Percentiles rank a stretch among this genome's conserved stretches.
Conservation (phyloP, 2,113 vertebrate species). For the Platichthys stellatus region DNA sequence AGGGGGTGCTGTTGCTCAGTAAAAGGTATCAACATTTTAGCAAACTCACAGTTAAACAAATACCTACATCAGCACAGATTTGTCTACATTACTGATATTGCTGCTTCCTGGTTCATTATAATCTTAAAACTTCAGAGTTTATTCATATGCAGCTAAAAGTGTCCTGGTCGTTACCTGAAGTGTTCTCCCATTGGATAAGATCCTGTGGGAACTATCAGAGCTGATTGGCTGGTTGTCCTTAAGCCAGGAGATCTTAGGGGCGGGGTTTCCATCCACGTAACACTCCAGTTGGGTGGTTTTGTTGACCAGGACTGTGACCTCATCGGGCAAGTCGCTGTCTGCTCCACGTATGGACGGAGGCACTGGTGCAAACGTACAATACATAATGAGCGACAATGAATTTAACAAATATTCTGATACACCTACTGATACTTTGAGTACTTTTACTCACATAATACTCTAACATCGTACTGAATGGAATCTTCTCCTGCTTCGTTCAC, state of each 20-base stretch:
- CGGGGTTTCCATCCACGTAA: constrained; percentile 85
- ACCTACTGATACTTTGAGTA: constrained; percentile 2
- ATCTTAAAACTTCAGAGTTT: neutral
- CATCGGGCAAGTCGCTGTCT: constrained; percentile 83
- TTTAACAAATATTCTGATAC: neutral
- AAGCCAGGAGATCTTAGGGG: constrained; percentile 89
- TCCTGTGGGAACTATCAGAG: constrained; percentile 72
- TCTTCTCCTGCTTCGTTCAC: constrained; percentile 96
- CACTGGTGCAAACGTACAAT: constrained; percentile 76
- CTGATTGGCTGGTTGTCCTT: constrained; percentile 86
- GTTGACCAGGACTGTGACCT: constrained; percentile 87
- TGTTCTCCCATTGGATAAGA: constrained; percentile 86
- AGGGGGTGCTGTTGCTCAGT: too few species aligned
- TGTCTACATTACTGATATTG: neutral
- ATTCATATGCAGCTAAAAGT: neutral
- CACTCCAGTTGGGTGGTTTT: constrained; percentile 86
- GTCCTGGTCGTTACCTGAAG: constrained; percentile 85
- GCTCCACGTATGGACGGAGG: constrained; percentile 88
- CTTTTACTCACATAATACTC: constrained; percentile 75
- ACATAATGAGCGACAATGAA: neutral
- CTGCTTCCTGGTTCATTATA: neutral
- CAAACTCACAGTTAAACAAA: neutral
- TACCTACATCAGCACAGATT: neutral
- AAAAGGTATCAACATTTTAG: too few species aligned
- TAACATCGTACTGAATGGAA: constrained; percentile 92